Evolutionary conservation across 2,888 invertebrate species (phyloP), one percentile per base, ranked within the genome.

Genomic region (Mythimna vitellina): DNA sequence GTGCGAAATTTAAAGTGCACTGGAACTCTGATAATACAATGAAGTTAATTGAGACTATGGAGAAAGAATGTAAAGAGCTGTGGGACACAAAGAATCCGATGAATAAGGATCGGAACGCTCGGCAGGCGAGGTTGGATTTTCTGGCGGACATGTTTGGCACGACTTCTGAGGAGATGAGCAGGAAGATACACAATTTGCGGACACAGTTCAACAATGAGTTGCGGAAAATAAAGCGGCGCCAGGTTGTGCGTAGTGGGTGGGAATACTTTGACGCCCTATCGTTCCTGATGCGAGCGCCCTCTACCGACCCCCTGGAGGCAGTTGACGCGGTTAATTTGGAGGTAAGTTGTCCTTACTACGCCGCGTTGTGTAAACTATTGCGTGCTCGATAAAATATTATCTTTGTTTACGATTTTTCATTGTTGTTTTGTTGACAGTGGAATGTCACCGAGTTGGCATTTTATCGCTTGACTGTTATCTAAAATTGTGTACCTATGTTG

Each of bases 121-220:
- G 94, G 29, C 93, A 92, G 35, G 75, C 82, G 56, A 94, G 91
- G 73, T 83, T 90, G 12, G 94, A 95, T 56, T 92, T 89, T 71
- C 84, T 96, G 70, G 95, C 95, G n/a, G 88, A 88, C 6, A 84
- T 90, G 76, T 95, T 96, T 74, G 90, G 88, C 0, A 95, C 95
- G 8, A 92, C 93, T 3, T 71, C 89, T 1, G 95, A 95, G 73
- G 95, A 95, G 84, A 95, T 96, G 69, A 92, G 89, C 66, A 88
- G 95, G 70, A 96, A 96, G 79, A 89, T 95, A 70, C 95, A 96
- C 83, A 95, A 96, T 88, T 88, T 96, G 86, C 87, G 95, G 79
- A 92, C 94, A 38, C 96, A 95, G 86, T 93, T 93, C 65, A 95
- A 95, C 82, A 94, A 93, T 73, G 96, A 96, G 83, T 78, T 95